These are phyloP conservation scores for Caenorhabditis uteleia DNA, from an alignment of 2,888 invertebrate species.

Conservation along the genomic window DNA sequence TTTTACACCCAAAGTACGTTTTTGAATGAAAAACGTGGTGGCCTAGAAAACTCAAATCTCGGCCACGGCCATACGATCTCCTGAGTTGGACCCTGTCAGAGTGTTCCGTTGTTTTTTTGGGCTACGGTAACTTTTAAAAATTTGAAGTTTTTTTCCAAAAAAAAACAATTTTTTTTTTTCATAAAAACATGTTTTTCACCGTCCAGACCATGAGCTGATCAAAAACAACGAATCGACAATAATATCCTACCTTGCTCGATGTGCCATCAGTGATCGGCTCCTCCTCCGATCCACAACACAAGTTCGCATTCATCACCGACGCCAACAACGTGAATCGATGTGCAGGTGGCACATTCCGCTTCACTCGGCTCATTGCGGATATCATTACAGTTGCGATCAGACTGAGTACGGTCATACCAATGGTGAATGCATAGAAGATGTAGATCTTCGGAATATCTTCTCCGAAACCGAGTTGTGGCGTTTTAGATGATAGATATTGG, in stretches of 20 bases:
- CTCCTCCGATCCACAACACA: slow-evolving; percentile 59
- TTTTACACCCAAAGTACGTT: no score
- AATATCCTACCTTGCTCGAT: slow-evolving; percentile 47
- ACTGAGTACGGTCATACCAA: slow-evolving; percentile 56
- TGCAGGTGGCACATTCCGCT: slow-evolving; percentile 61
- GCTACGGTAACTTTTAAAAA: no score
- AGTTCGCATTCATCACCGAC: slow-evolving; percentile 56
- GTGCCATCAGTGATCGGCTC: slow-evolving; percentile 57
- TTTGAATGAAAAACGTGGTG: no score
- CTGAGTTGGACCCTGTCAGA: no score
- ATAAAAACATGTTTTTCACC: no score
- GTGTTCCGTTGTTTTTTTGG: no score
- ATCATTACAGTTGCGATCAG: slow-evolving; percentile 63
- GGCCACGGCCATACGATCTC: no score
- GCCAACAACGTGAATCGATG: slow-evolving; percentile 59
- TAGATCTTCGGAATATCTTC: slow-evolving; percentile 61
- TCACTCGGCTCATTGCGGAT: slow-evolving; percentile 54
- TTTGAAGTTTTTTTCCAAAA: no score
- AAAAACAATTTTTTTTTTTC: no score
- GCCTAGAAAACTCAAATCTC: no score
- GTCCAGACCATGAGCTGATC: no score
- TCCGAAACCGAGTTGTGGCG: slow-evolving; percentile 62
- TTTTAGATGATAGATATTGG: slow-evolving; percentile 63
- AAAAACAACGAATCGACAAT: background rate
- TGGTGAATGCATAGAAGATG: slow-evolving; percentile 64